Evolutionary conservation across 2,113 vertebrate species (phyloP).

Genomic region (Brachyhypopomus gauderio): DNA sequence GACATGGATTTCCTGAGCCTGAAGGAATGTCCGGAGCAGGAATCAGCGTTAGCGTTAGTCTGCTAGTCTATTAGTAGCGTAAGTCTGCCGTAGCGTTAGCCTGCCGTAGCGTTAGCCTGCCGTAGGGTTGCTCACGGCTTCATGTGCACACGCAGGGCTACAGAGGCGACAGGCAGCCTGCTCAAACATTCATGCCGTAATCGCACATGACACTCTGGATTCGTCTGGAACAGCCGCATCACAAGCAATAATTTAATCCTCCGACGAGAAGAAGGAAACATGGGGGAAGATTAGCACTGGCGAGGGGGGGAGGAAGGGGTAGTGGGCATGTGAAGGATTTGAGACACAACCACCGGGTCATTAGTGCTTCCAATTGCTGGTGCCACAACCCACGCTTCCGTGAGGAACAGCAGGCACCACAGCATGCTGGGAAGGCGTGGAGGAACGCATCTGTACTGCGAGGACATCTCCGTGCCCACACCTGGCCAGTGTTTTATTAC

Average conservation of each 20-base stretch:
- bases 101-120: too few relatives aligned
- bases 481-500: conserved; percentile 62
- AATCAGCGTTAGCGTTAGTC: too few relatives aligned
- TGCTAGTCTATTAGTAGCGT: too few relatives aligned
- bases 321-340: conserved; percentile 26
- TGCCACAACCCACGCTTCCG: conserved; percentile 44
- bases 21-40: not conserved
- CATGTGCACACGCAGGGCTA: not conserved
- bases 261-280: not conserved
- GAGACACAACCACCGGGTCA: conserved; percentile 3
- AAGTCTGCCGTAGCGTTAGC: not conserved
- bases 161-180: not conserved
- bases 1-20: not conserved
- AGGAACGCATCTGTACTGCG: conserved; percentile 57
- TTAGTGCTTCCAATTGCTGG: conserved; percentile 47
- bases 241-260: not conserved
- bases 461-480: conserved; percentile 66
- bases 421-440: conserved; percentile 30
- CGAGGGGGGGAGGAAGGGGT: not conserved
- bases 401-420: conserved; percentile 43
- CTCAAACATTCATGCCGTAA: not conserved
- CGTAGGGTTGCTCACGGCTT: not conserved
- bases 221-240: not conserved
- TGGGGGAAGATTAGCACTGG: not conserved
- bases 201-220: not conserved